These are phyloP conservation scores for Augochlora pura DNA, from an alignment of 1,140 invertebrate species.

Conservation along the genomic window DNA sequence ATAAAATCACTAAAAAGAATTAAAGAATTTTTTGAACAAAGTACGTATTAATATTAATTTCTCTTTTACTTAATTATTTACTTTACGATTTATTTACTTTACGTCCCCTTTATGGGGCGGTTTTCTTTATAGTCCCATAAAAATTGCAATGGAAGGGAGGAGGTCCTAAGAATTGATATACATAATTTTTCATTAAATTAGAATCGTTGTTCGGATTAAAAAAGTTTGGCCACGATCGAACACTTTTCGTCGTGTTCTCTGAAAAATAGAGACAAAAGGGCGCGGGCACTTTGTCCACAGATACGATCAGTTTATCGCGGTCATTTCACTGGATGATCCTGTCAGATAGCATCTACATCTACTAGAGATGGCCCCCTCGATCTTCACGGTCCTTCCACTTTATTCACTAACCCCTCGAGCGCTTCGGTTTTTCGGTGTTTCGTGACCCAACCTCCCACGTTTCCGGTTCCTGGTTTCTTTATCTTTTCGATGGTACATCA, in stretches of 20 bases:
- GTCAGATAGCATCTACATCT: constrained; percentile 12
- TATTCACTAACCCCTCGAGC: not conserved
- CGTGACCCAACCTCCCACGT: not conserved
- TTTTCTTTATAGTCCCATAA: too few relatives aligned
- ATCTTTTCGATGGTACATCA: too few relatives aligned
- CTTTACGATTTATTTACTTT: too few relatives aligned
- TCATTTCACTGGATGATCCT: constrained; percentile 8
- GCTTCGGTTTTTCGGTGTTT: not conserved
- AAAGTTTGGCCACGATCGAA: constrained; percentile 17
- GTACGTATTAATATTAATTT: too few relatives aligned
- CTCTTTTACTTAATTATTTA: too few relatives aligned
- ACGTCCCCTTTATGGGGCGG: too few relatives aligned
- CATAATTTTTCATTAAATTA: too few relatives aligned
- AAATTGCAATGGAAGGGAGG: too few relatives aligned
- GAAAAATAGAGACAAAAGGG: not conserved
- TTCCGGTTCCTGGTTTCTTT: not conserved
- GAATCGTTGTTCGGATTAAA: too few relatives aligned
- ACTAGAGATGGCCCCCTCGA: not conserved
- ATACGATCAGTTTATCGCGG: constrained; percentile 28
- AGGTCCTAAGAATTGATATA: too few relatives aligned
- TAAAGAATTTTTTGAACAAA: too few relatives aligned
- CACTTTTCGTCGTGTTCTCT: constrained; percentile 20
- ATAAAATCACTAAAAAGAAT: too few relatives aligned
- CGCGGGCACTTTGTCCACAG: not conserved
- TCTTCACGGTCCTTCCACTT: not conserved